phyloP scores from a whole-genome alignment of 2,113 vertebrate species.

The Mellivora capensis region DNA sequence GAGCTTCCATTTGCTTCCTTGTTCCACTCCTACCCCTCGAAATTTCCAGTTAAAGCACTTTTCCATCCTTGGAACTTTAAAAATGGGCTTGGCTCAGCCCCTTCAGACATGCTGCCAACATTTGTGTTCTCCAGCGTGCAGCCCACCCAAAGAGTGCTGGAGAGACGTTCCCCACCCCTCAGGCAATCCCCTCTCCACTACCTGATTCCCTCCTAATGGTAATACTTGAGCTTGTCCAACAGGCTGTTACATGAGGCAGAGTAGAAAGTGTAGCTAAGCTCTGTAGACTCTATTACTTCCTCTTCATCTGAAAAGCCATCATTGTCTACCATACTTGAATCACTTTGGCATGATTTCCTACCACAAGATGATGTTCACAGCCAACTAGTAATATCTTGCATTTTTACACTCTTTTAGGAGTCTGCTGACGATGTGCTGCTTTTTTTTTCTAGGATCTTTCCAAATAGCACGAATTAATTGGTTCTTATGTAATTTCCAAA shows the following conservation, averaged over 20 bases:
- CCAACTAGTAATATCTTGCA: neutral
- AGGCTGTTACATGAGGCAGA: neutral
- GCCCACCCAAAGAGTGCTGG: neutral
- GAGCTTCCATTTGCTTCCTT: neutral
- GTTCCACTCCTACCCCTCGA: neutral
- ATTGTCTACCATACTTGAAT: neutral
- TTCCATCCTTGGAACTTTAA: neutral
- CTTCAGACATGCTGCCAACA: neutral
- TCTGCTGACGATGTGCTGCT: conserved; percentile 5
- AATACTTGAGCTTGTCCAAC: neutral
- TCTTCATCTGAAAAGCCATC: neutral
- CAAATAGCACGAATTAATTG: neutral
- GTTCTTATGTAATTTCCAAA: conserved; percentile 21
- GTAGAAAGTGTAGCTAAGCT: neutral
- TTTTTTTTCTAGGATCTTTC: neutral
- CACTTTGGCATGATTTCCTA: neutral
- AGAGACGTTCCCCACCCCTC: neutral
- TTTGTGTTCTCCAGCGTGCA: too few relatives aligned
- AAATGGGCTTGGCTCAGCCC: neutral
- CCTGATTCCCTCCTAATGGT: neutral
- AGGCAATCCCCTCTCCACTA: neutral
- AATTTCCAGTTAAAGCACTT: neutral
- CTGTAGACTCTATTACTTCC: neutral
- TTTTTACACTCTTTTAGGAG: neutral
- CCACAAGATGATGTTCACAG: neutral